Evolutionary conservation across 23 tunicate species (phyloP), one percentile per base, ranked within the genome.

Genomic region (Trididemnum nubilum): DNA sequence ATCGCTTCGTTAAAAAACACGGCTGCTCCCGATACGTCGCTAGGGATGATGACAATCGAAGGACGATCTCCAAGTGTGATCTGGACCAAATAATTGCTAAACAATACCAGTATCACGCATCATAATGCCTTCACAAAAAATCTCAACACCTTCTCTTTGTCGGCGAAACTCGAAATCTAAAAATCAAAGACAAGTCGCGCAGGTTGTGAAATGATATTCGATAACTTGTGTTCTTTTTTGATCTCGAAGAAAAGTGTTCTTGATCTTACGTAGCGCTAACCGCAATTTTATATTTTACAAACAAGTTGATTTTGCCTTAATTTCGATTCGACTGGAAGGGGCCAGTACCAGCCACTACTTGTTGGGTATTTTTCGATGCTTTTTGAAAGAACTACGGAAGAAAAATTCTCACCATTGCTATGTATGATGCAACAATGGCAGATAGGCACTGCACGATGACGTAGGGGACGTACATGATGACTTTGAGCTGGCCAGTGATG

Each of bases 381-480:
- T n/a, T n/a, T n/a, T n/a, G n/a, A n/a, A n/a, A n/a, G n/a, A n/a
- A n/a, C n/a, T n/a, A n/a, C n/a, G n/a, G n/a, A n/a, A n/a, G n/a
- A n/a, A n/a, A 9, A 44, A 44, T 44, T 9, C 15, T 44, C 15
- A 90, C 96, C 78, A 87, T 81, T 22, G 92, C 91, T 33, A 79
- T 51, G 30, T 44, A 79, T 9, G 97, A 88, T 0, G 92, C 97
- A 36, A 83, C 33, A 5, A 79, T 64, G 26, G 92, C 78, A 2
- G 77, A 78, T 19, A 92, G 36, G 51, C 88, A 82, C 50, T 92
- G 97, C 1, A 73, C 44, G 29, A 78, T 34, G 1, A 87, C 86
- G 85, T 92, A 88, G 0, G 89, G 89, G 0, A 92, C 64, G 39
- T 83, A 86, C 88, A 84, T 78, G 19, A 87, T 71, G 2, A 81